These are phyloP conservation scores for Cephalophus harveyi DNA, from an alignment of 2,113 vertebrate species.

Conservation along the genomic window DNA sequence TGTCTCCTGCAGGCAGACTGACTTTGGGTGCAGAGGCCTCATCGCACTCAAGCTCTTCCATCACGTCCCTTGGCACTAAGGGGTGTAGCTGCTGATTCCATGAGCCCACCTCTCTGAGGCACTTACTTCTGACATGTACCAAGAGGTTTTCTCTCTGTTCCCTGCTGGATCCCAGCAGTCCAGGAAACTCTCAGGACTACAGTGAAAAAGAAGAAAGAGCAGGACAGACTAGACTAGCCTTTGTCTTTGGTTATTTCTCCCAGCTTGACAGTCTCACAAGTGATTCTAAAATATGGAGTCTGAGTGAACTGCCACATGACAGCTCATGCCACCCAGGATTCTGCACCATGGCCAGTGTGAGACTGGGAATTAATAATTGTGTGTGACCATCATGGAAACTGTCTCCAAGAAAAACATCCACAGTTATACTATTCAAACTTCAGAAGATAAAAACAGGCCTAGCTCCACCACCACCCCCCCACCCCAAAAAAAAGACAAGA, in stretches of 20 bases:
- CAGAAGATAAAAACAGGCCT: slow-evolving; percentile 45
- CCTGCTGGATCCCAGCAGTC: neutral
- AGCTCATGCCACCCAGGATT: neutral
- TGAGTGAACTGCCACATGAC: neutral
- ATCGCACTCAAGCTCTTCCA: neutral
- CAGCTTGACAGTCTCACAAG: neutral
- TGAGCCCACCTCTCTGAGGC: neutral
- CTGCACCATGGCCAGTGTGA: neutral
- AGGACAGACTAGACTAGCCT: neutral
- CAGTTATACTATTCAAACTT: slow-evolving; percentile 35
- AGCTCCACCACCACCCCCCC: neutral
- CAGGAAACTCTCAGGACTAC: neutral
- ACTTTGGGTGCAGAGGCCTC: neutral
- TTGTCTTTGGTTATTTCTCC: neutral
- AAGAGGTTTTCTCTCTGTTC: neutral
- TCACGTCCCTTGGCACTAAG: neutral
- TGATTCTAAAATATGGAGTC: neutral
- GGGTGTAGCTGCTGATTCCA: neutral
- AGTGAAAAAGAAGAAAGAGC: neutral
- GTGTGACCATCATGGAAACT: slow-evolving; percentile 49
- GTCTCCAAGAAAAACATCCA: slow-evolving; percentile 51
- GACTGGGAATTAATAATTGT: slow-evolving; percentile 46
- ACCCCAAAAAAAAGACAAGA: neutral
- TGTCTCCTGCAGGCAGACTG: neutral
- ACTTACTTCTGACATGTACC: neutral